A percentile compares a stretch with the other conserved stretches of the same genome.
phyloP scores from a whole-genome alignment of 2,888 invertebrate species.

The Macaria liturata region DNA sequence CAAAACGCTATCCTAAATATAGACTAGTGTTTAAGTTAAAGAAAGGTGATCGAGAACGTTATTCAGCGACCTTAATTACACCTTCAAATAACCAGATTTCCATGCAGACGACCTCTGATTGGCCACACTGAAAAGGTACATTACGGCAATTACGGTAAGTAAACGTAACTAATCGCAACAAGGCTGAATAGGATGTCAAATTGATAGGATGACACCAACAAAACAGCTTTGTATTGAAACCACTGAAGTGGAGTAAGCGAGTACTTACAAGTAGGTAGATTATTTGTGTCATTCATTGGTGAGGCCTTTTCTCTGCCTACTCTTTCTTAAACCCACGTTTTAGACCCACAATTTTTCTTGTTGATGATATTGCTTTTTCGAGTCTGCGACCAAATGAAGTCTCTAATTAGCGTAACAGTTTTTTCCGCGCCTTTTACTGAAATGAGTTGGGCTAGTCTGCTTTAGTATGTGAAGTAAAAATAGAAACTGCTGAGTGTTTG shows the following conservation, averaged over 20 bases:
- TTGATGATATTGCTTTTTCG: constrained; percentile 5
- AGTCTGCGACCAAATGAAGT: neutral
- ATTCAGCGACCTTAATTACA: constrained; percentile 5
- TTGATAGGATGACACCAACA: constrained; percentile 36
- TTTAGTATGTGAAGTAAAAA: constrained; percentile 6
- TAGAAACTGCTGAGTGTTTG: constrained; percentile 15
- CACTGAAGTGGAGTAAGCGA: constrained; percentile 21
- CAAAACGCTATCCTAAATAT: too few relatives aligned
- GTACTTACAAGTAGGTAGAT: neutral
- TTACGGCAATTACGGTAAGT: constrained; percentile 39
- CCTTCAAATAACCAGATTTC: constrained; percentile 13
- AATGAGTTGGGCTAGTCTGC: constrained; percentile 4
- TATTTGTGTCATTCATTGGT: constrained; percentile 7
- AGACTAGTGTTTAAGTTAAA: neutral
- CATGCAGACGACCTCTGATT: constrained; percentile 40
- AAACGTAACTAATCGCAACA: constrained; percentile 39
- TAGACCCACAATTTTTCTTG: constrained; percentile 1
- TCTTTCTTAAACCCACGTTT: constrained; percentile 1
- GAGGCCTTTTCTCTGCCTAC: constrained; percentile 1
- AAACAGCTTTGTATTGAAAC: constrained; percentile 13
- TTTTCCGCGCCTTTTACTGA: constrained; percentile 2
- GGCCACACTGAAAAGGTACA: constrained; percentile 31
- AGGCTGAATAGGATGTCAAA: constrained; percentile 33
- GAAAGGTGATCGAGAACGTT: neutral
- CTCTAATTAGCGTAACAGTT: constrained; percentile 2